Conservation (phyloP, 1,140 invertebrate genomes). For the Papilio glaucus region DNA sequence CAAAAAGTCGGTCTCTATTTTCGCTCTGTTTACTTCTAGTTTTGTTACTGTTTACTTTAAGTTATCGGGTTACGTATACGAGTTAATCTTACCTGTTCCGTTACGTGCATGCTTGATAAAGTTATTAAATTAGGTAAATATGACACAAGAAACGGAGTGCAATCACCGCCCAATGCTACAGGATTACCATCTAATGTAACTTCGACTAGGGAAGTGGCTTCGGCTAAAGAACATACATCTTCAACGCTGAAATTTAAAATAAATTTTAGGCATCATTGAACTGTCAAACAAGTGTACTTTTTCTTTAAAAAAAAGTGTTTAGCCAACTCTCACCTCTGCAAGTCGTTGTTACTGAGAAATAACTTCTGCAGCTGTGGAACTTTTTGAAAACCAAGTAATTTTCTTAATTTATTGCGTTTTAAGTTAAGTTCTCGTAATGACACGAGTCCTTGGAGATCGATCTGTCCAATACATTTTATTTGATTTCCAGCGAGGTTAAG, state of each 20-base stretch:
- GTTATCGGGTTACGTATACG: no score
- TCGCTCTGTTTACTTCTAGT: no score
- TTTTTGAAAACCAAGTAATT: conserved; percentile 91
- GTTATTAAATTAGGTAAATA: conserved; percentile 88
- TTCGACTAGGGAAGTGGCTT: conserved; percentile 89
- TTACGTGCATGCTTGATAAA: conserved; percentile 90
- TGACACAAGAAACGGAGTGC: conserved; percentile 90
- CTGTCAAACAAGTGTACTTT: background rate
- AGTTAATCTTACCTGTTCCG: conserved; percentile 84
- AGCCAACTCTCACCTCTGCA: conserved; percentile 85
- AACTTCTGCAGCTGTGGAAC: conserved; percentile 92
- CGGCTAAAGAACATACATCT: conserved; percentile 90
- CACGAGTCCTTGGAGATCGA: conserved; percentile 89
- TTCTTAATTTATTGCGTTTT: conserved; percentile 92
- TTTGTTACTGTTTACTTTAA: no score
- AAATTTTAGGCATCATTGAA: background rate
- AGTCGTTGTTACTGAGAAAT: conserved; percentile 94
- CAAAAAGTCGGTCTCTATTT: no score
- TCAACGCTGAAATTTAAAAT: conserved; percentile 86
- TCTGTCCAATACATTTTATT: conserved; percentile 88
- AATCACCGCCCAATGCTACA: conserved; percentile 88
- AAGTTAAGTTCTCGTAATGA: conserved; percentile 94
- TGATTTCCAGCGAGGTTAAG: conserved; percentile 96
- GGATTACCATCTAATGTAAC: conserved; percentile 95
- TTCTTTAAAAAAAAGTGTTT: background rate